These are phyloP conservation scores for Aphidoletes aphidimyza DNA, from an alignment of 2,888 invertebrate genomes.

Conservation along the genomic window DNA sequence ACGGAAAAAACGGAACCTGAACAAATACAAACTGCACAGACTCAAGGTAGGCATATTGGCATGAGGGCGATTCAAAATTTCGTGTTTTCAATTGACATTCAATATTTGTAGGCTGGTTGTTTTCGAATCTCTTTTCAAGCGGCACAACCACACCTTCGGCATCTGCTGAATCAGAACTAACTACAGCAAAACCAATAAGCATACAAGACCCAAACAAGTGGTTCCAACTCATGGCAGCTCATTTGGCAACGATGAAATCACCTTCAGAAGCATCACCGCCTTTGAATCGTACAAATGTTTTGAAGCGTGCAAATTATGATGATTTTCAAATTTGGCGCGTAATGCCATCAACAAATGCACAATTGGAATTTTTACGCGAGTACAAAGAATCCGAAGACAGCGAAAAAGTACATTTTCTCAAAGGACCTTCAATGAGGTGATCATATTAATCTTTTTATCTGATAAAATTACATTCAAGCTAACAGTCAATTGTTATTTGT, in stretches of 20 bases:
- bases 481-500: background rate
- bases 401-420: constrained; percentile 71
- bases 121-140: constrained; percentile 68
- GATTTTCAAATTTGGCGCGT: constrained; percentile 69
- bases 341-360: constrained; percentile 65
- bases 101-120: constrained; percentile 67
- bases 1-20: background rate
- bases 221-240: constrained; percentile 65
- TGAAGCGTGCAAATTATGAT: constrained; percentile 63
- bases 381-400: constrained; percentile 67
- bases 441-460: background rate
- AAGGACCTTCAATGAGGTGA: constrained; percentile 68
- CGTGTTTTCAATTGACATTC: background rate
- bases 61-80: background rate
- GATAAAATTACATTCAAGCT: background rate
- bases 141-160: constrained; percentile 61
- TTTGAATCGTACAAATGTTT: constrained; percentile 51
- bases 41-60: too few species aligned
- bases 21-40: background rate
- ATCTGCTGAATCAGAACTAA: constrained; percentile 54
- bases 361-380: constrained; percentile 66
- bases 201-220: constrained; percentile 59
- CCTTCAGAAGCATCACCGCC: constrained; percentile 60
- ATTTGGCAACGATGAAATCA: constrained; percentile 63
- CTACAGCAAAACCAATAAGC: background rate